Conservation (phyloP, 2,888 invertebrate genomes). For the Himalopsyche japonica region DNA sequence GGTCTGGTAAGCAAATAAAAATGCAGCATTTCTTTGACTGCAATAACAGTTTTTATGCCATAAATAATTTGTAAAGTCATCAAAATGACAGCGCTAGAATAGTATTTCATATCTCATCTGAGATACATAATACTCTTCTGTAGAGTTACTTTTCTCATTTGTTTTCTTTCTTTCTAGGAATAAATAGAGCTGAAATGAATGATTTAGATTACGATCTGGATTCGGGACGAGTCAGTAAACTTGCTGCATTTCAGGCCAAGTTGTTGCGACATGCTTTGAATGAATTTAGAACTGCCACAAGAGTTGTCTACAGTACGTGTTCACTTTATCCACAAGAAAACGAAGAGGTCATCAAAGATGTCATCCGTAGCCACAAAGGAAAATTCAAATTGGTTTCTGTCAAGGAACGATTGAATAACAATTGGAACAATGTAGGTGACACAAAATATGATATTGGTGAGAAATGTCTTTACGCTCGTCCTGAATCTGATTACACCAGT, state of each 20-base stretch:
- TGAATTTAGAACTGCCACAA: slow-evolving; percentile 78
- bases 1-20: slow-evolving; percentile 69
- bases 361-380: slow-evolving; percentile 59
- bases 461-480: slow-evolving; percentile 77
- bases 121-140: not conserved
- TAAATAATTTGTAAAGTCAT: too few relatives aligned
- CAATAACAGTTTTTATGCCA: too few relatives aligned
- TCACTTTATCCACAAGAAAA: slow-evolving; percentile 90
- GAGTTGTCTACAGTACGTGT: slow-evolving; percentile 95
- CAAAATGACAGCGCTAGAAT: too few relatives aligned
- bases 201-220: slow-evolving; percentile 48
- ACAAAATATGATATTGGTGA: slow-evolving; percentile 68
- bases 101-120: too few relatives aligned
- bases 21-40: too few relatives aligned
- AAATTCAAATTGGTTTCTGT: slow-evolving; percentile 68
- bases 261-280: slow-evolving; percentile 85
- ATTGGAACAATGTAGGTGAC: slow-evolving; percentile 73
- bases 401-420: slow-evolving; percentile 62
- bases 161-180: slow-evolving; percentile 52
- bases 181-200: slow-evolving; percentile 61
- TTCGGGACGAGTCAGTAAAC: slow-evolving; percentile 62
- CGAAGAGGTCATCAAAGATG: slow-evolving; percentile 83
- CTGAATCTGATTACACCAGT: slow-evolving; percentile 79
- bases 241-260: slow-evolving; percentile 80
- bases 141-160: not conserved